A percentile compares a stretch with the other conserved stretches of the same genome.
These are phyloP conservation scores for Fistularia commersonii DNA, from an alignment of 2,797 vertebrate genomes.

Conservation along the genomic window DNA sequence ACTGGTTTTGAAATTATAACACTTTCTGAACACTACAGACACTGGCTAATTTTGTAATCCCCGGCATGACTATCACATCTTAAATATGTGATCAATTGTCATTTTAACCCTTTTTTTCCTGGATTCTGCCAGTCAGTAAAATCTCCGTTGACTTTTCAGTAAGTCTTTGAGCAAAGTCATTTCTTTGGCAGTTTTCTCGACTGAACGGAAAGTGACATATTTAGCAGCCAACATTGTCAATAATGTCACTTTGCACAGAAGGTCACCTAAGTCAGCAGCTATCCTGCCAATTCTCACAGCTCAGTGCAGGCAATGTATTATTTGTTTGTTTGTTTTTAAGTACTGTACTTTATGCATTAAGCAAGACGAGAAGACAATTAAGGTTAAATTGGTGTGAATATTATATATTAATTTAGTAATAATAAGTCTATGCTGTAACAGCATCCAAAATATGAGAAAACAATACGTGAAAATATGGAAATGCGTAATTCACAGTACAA, in stretches of 20 bases:
- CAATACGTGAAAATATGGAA: too few species aligned
- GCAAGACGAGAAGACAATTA: too few species aligned
- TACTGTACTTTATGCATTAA: too few species aligned
- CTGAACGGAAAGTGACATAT: conserved; percentile 12
- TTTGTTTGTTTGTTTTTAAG: neutral
- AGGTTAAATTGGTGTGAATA: too few species aligned
- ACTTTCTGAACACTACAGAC: conserved; percentile 2
- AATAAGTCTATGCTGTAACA: too few species aligned
- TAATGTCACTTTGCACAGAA: neutral
- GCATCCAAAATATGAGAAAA: too few species aligned
- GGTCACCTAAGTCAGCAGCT: conserved; percentile 7
- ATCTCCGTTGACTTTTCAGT: conserved; percentile 22
- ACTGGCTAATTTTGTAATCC: neutral
- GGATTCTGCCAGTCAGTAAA: conserved; percentile 25
- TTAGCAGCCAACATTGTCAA: conserved; percentile 8
- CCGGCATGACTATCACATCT: conserved; percentile 20
- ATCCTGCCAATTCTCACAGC: conserved; percentile 5
- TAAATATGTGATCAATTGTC: conserved; percentile 36
- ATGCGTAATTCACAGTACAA: neutral
- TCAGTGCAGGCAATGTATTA: neutral
- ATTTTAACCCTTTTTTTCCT: conserved; percentile 39
- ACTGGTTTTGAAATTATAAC: conserved; percentile 5
- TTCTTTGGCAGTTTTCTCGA: conserved; percentile 2
- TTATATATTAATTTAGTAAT: too few species aligned
- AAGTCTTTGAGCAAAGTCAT: conserved; percentile 16